Base-by-base conservation (phyloP, 1,140 invertebrate species). In the Pemphigus obesinymphae region DNA sequence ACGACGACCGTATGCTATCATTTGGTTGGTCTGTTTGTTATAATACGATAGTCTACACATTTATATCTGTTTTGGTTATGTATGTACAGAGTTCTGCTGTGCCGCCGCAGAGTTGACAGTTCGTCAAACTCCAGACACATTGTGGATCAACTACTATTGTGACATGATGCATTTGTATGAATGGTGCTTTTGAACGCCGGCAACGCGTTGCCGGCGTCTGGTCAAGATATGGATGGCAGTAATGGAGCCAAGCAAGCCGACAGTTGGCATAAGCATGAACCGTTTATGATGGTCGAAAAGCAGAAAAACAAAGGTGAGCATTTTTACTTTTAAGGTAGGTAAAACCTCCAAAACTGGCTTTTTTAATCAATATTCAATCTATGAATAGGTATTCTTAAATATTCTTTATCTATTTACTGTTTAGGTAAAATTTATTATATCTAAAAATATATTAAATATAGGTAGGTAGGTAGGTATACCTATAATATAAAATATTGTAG, bases 211-310 rank as follows among this genome's bases (percentile, higher is more conserved):
- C 82, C 75, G 83, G 45, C 81, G 50, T 83, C 84, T 73, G 50
- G 68, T 75, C 82, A 61, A 83, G 83, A 85, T 31, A 86, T 86
- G 85, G 85, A 86, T 82, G 84, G 83, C 43, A 83, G 84, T 83
- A 84, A 84, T 76, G 85, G 84, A 82, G 82, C 84, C 45, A 85
- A 85, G 72, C 83, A 84, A 53, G 81, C 83, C 15, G 84, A 85
- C 55, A 83, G 90, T 88, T 92, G 91, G 91, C 91, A 92, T 87
- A 91, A 91, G 86, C 91, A 92, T 87, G 91, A 93, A 87, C 90
- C 91, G 86, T 89, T 91, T 86, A 90, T 92, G 89, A 89, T 91
- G 85, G 90, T 92, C 89, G 91, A 92, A 87, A 91, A 92, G 86
- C 90, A 89, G 86, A 92, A 91, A 88, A 89, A 89, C 84, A 92